Evolutionary conservation across 1,140 invertebrate genomes (phyloP).

Genomic region (Formica selysi): DNA sequence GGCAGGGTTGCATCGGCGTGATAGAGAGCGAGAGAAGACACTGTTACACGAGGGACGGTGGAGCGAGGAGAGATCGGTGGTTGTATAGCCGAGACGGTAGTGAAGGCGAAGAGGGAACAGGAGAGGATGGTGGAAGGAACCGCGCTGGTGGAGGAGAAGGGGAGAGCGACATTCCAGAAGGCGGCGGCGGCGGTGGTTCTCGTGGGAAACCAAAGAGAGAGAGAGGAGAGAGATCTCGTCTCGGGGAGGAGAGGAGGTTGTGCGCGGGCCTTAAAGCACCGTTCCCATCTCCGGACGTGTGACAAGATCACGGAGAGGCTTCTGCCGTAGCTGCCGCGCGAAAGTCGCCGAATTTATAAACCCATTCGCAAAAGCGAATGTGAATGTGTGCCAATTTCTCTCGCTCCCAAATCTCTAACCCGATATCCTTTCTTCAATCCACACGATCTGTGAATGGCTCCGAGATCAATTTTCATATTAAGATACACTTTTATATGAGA

Average conservation of each 20-base stretch:
- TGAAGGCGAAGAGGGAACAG: slow-evolving; percentile 82
- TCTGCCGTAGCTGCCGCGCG: slow-evolving; percentile 59
- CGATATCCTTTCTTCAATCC: not conserved
- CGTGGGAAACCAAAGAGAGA: slow-evolving; percentile 86
- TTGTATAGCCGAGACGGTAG: slow-evolving; percentile 68
- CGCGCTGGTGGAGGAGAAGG: slow-evolving; percentile 76
- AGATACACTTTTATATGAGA: not conserved
- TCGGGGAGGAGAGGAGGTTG: slow-evolving; percentile 73
- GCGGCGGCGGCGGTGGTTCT: slow-evolving; percentile 86
- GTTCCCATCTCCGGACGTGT: slow-evolving; percentile 81
- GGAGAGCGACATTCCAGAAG: slow-evolving; percentile 87
- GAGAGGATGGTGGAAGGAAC: slow-evolving; percentile 70
- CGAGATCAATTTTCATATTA: slow-evolving; percentile 4
- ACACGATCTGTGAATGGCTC: not conserved
- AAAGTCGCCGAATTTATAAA: slow-evolving; percentile 73
- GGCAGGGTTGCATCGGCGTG: slow-evolving; percentile 62
- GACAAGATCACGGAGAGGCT: slow-evolving; percentile 75
- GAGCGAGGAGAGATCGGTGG: slow-evolving; percentile 58
- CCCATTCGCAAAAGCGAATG: not conserved
- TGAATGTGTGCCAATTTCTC: not conserved
- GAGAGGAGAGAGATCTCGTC: slow-evolving; percentile 77
- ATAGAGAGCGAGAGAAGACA: slow-evolving; percentile 62
- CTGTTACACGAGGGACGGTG: slow-evolving; percentile 46
- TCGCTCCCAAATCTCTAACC: not conserved
- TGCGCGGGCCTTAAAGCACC: slow-evolving; percentile 78